A percentile compares a stretch with the other conserved stretches of the same genome.
Conservation (phyloP, 2,797 vertebrate species). For the Cetoscarus ocellatus region DNA sequence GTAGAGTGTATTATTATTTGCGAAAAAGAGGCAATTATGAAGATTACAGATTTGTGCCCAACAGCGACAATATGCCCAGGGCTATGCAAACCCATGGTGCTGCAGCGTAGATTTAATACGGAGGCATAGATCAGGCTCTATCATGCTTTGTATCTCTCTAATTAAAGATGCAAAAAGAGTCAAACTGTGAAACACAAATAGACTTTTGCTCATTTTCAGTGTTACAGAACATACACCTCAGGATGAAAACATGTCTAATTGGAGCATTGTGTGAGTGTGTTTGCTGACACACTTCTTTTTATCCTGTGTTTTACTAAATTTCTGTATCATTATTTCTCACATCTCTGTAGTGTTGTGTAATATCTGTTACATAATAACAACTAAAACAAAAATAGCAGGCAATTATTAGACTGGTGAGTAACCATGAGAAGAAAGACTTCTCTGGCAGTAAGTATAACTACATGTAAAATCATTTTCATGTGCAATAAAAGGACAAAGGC, state of each 20-base stretch:
- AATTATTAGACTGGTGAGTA: conserved; percentile 46
- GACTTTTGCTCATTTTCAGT: conserved; percentile 8
- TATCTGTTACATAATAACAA: conserved; percentile 60
- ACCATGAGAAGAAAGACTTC: conserved; percentile 36
- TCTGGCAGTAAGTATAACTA: conserved; percentile 2
- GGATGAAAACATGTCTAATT: background rate
- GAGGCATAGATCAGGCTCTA: background rate
- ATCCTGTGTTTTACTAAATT: conserved; percentile 11
- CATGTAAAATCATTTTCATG: conserved; percentile 35
- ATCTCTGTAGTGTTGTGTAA: conserved; percentile 51
- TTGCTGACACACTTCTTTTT: background rate
- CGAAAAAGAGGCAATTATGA: too few species aligned
- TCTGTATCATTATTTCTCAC: conserved; percentile 37
- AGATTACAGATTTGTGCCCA: too few species aligned
- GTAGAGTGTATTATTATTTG: too few species aligned
- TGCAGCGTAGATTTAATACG: too few species aligned
- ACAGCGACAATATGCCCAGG: too few species aligned
- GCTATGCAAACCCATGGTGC: too few species aligned
- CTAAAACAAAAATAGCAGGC: conserved; percentile 59
- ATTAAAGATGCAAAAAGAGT: conserved; percentile 29
- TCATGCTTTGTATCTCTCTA: conserved; percentile 18
- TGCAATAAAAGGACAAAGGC: conserved; percentile 16
- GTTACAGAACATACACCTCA: background rate
- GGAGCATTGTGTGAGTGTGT: background rate
- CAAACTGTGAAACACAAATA: background rate